Evolutionary conservation across 2,888 invertebrate genomes (phyloP).

Genomic region (Cyclophora punctaria): DNA sequence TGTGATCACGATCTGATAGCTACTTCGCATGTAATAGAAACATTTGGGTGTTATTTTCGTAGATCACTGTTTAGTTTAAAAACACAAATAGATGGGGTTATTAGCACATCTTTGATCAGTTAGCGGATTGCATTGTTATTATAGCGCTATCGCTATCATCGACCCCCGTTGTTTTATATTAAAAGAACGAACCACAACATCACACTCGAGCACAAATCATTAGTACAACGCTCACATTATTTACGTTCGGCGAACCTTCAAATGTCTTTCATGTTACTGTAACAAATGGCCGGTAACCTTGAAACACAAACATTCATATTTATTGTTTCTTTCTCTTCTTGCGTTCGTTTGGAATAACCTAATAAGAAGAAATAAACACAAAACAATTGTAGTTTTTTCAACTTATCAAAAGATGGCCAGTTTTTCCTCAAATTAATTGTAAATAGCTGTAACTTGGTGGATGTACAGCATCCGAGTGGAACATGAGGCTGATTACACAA

Average conservation of each 20-base stretch:
- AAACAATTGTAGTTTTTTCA: no score
- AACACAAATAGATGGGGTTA: slow-evolving; percentile 13
- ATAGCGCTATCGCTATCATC: slow-evolving; percentile 5
- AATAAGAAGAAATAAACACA: no score
- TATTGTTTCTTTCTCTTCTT: no score
- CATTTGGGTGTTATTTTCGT: not conserved
- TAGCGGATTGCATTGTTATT: slow-evolving; percentile 14
- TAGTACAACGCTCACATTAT: not conserved
- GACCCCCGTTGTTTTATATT: slow-evolving; percentile 7
- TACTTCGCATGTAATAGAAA: no score
- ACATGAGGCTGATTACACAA: slow-evolving; percentile 8
- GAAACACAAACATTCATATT: no score
- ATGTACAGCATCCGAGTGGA: not conserved
- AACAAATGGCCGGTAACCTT: no score
- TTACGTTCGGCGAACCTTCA: not conserved
- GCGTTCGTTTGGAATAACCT: no score
- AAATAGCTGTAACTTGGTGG: no score
- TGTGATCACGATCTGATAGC: no score
- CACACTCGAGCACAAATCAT: not conserved
- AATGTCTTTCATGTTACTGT: not conserved
- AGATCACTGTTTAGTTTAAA: slow-evolving; percentile 11
- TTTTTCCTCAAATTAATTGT: no score
- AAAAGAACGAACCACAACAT: slow-evolving; percentile 4
- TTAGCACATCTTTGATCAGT: slow-evolving; percentile 21
- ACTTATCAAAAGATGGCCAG: no score